A percentile compares a stretch with the other conserved stretches of the same genome.
phyloP scores from a whole-genome alignment of 2,113 vertebrate species.

The Malurus elegans region DNA sequence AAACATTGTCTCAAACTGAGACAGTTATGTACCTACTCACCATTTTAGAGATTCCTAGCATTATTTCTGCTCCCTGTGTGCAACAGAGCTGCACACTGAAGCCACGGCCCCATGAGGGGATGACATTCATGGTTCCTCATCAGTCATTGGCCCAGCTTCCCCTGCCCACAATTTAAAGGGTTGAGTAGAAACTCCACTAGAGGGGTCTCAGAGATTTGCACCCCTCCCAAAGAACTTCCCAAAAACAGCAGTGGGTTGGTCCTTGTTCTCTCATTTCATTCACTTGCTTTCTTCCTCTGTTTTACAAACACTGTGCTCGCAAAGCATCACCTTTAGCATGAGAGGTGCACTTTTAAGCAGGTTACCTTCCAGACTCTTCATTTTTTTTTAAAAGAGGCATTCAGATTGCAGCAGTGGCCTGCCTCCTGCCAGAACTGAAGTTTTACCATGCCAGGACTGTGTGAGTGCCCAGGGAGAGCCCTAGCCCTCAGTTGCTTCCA shows the following conservation, averaged over 20 bases:
- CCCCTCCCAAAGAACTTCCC: neutral
- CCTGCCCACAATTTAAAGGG: neutral
- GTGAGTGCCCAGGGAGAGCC: neutral
- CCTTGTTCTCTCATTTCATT: neutral
- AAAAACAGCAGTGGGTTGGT: rapidly evolving
- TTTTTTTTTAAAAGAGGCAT: neutral
- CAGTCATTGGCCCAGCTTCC: neutral
- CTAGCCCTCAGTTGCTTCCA: neutral
- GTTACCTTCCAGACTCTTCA: neutral
- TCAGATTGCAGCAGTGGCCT: neutral
- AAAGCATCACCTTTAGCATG: neutral
- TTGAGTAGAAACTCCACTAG: neutral
- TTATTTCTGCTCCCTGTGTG: neutral
- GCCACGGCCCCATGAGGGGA: rapidly evolving
- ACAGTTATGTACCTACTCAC: neutral
- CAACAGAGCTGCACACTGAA: neutral
- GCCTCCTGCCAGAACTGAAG: neutral
- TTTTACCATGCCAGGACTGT: neutral
- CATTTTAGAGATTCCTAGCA: neutral
- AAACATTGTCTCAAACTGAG: too few species aligned
- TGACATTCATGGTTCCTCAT: neutral
- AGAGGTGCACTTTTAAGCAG: neutral
- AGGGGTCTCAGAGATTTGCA: rapidly evolving
- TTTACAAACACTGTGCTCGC: neutral
- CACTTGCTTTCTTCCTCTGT: neutral